phyloP scores from a whole-genome alignment of 2,888 invertebrate genomes.

The Vannuccia rotundouncinata region DNA sequence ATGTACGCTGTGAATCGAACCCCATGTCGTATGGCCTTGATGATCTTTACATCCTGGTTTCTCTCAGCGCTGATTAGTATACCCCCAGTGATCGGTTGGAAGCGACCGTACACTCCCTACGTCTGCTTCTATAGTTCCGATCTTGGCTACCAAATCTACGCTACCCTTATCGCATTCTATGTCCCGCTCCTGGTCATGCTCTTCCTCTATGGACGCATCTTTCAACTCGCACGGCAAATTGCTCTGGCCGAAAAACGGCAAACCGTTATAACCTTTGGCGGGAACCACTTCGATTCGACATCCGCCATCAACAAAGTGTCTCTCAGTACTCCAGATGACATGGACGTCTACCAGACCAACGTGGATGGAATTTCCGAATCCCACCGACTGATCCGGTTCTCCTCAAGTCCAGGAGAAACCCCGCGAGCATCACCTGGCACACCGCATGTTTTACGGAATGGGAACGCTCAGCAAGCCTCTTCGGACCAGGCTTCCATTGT shows the following conservation, averaged over 20 bases:
- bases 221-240: conserved; percentile 39
- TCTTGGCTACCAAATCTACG: conserved; percentile 47
- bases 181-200: conserved; percentile 47
- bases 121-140: conserved; percentile 44
- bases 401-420: background rate
- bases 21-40: conserved; percentile 58
- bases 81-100: conserved; percentile 50
- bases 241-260: conserved; percentile 29
- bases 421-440: background rate
- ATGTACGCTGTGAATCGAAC: conserved; percentile 47
- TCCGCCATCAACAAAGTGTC: background rate
- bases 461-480: background rate
- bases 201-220: conserved; percentile 46
- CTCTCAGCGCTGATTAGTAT: conserved; percentile 46
- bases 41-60: conserved; percentile 50
- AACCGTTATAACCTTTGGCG: background rate
- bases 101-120: conserved; percentile 34
- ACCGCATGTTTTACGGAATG: background rate
- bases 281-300: background rate
- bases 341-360: background rate
- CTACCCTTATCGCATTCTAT: conserved; percentile 48
- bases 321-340: background rate
- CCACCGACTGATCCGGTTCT: background rate
- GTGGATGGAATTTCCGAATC: background rate
- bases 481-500: background rate